Base-by-base conservation (phyloP, 2,113 vertebrate species). In the Cheilinus undulatus region DNA sequence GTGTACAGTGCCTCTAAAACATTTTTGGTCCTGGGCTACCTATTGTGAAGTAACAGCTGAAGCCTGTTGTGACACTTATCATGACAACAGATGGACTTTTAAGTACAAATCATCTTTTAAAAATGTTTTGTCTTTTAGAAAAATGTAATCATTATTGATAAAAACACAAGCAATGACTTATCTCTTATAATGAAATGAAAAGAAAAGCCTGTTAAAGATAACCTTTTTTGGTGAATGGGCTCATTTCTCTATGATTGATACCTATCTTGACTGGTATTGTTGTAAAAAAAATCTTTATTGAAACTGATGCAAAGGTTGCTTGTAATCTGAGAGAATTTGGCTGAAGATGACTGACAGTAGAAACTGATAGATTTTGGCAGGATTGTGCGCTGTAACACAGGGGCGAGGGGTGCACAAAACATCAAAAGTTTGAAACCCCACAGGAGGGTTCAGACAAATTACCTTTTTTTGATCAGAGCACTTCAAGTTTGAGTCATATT, bases 401-500 rank as follows among this genome's bases (percentile, higher is more conserved):
- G 56, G 23, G 46, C 27, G 36, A 22, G 13, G 7, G 7, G 30
- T 24, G 30, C 28, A 28, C 19, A 2, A 62, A 32, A 64, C 58
- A 51, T 69, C 62, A 75, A 34, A 67, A 34, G 53, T 67, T 65
- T 58, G 32, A 76, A 58, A 40, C 72, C 75, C 75, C 65, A 15
- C 48, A 38, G 64, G 78, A 73, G 12, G 4, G 38, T 51, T 58
- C 40, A 36, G 64, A 67, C 69, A 84, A 66, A 76, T 83, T 60
- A 27, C 49, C 48, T 49, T 13, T 15, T 74, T 50, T 52, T 71
- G 42, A 73, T 76, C 50, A 17, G 5, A 50, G 28, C 51, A 4
- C 53, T 32, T 42, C 17, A 17, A 45, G 36, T 82, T 38, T 60
- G 27, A 71, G 13, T 67, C 5, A 1, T 76, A 69, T 82, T 84